These are phyloP conservation scores for Pseudomyrmex flavicornis DNA, from an alignment of 1,140 invertebrate species.

Conservation along the genomic window DNA sequence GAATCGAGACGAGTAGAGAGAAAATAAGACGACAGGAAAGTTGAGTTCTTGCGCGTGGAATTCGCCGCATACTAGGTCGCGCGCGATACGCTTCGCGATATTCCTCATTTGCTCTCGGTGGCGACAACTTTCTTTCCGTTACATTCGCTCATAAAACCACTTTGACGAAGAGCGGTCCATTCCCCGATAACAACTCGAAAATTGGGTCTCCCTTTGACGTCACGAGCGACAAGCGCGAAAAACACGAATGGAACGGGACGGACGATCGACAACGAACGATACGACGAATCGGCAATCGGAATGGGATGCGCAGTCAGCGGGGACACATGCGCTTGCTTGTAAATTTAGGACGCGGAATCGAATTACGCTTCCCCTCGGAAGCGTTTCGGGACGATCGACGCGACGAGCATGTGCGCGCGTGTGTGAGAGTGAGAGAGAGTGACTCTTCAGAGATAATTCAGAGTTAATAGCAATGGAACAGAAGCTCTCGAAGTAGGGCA, in stretches of 20 bases:
- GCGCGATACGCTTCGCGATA: background rate
- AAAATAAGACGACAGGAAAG: slow-evolving; percentile 13
- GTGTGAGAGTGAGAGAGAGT: background rate
- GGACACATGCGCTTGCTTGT: slow-evolving; percentile 48
- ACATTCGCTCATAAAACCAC: slow-evolving; percentile 24
- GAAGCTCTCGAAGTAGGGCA: background rate
- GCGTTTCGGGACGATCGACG: slow-evolving; percentile 2
- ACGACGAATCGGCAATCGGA: slow-evolving; percentile 11
- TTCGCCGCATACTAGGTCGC: background rate
- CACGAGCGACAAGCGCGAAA: slow-evolving; percentile 7
- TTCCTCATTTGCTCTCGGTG: background rate
- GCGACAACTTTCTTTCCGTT: slow-evolving; percentile 14
- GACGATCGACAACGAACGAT: slow-evolving; percentile 16
- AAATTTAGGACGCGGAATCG: slow-evolving; percentile 50
- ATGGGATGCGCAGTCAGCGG: slow-evolving; percentile 5
- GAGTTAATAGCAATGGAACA: slow-evolving; percentile 41
- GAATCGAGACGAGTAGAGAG: background rate
- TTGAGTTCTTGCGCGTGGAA: background rate
- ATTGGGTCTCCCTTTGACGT: slow-evolving; percentile 50
- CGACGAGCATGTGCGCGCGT: background rate
- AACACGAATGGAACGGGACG: background rate
- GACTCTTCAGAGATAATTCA: slow-evolving; percentile 27
- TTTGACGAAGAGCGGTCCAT: background rate
- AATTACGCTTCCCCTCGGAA: slow-evolving; percentile 46
- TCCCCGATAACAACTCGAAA: slow-evolving; percentile 33